Evolutionary conservation across 2,888 invertebrate genomes (phyloP).

Genomic region (Agriotes lineatus): DNA sequence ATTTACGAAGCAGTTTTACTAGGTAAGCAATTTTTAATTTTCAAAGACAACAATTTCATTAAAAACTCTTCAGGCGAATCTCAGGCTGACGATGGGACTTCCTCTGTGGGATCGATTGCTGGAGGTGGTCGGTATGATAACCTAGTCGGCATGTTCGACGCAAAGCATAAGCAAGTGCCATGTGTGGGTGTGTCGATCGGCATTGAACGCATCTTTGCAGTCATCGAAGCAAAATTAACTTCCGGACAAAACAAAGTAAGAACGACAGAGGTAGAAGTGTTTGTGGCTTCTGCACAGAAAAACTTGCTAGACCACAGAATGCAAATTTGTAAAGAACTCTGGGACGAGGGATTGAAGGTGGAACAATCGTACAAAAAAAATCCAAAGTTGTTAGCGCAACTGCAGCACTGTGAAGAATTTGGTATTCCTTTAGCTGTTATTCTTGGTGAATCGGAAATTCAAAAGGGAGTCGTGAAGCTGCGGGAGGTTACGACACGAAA

Average conservation of each 20-base stretch:
- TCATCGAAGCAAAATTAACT: slow-evolving; percentile 84
- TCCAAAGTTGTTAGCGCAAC: slow-evolving; percentile 91
- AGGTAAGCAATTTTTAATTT: no score
- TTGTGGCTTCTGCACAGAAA: slow-evolving; percentile 96
- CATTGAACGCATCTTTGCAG: slow-evolving; percentile 96
- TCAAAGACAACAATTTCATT: no score
- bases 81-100: slow-evolving; percentile 42
- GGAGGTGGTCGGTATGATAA: slow-evolving; percentile 98
- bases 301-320: slow-evolving; percentile 92
- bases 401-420: slow-evolving; percentile 96
- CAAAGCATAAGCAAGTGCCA: slow-evolving; percentile 87
- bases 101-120: slow-evolving; percentile 90
- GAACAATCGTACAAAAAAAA: slow-evolving; percentile 97
- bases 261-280: slow-evolving; percentile 91
- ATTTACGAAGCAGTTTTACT: slow-evolving; percentile 97
- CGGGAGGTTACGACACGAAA: slow-evolving; percentile 78
- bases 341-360: slow-evolving; percentile 92
- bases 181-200: slow-evolving; percentile 99
- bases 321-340: slow-evolving; percentile 85
- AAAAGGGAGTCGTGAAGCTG: slow-evolving; percentile 90
- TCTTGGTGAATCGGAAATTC: slow-evolving; percentile 92
- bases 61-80: slow-evolving; percentile 45
- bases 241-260: slow-evolving; percentile 77
- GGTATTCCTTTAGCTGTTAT: slow-evolving; percentile 93
- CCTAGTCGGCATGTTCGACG: slow-evolving; percentile 97